phyloP scores from a whole-genome alignment of 2,888 invertebrate species.

The Lasius fuliginosus region DNA sequence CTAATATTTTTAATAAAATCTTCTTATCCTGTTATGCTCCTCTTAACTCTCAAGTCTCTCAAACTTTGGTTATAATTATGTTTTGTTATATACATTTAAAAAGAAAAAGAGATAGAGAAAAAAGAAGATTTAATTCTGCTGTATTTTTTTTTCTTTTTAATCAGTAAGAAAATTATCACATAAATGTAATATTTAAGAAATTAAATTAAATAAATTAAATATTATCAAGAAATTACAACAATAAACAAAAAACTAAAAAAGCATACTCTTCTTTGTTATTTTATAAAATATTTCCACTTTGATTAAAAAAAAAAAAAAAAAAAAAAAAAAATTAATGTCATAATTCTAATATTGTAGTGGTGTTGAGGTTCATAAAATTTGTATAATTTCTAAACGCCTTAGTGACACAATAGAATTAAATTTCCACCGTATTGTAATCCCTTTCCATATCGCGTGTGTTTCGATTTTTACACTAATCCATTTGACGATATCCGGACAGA shows the following conservation, averaged over 20 bases:
- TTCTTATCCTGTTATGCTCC: not conserved
- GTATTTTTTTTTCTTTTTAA: not conserved
- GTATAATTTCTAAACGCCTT: not conserved
- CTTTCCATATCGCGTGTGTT: not conserved
- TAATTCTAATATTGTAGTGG: not conserved
- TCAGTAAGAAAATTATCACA: not conserved
- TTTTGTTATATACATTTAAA: not conserved
- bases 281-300: not conserved
- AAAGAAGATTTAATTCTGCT: not conserved
- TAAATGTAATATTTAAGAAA: not conserved
- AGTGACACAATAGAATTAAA: constrained; percentile 25
- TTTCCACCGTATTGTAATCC: constrained; percentile 24
- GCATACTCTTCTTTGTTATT: not conserved
- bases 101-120: not conserved
- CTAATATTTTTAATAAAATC: not conserved
- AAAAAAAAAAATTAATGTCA: not conserved
- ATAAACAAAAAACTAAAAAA: not conserved
- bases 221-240: not conserved
- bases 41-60: not conserved
- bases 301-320: not conserved
- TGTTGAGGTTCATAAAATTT: not conserved
- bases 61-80: not conserved
- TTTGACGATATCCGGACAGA: constrained; percentile 47
- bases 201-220: not conserved
- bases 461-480: constrained; percentile 34